Evolutionary conservation across 2,113 vertebrate species (phyloP).

Genomic region (Gila orcuttii): DNA sequence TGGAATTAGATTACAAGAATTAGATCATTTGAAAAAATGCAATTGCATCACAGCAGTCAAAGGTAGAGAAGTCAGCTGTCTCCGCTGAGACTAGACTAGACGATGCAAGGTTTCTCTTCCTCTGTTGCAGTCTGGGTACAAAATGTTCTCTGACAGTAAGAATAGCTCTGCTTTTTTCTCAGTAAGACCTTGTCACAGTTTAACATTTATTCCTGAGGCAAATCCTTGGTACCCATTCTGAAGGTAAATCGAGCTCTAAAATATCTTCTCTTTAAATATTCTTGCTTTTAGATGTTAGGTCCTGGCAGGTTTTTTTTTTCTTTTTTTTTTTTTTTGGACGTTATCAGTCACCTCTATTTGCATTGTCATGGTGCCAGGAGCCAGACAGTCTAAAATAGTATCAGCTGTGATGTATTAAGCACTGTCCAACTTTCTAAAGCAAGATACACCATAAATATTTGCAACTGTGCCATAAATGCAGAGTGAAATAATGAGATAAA

Average conservation of each 20-base stretch:
- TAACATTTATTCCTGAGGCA: background rate
- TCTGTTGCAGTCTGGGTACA: background rate
- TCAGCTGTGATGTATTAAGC: constrained; percentile 17
- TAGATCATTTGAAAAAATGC: background rate
- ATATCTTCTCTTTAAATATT: background rate
- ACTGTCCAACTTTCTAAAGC: background rate
- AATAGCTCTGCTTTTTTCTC: background rate
- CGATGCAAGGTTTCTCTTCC: background rate
- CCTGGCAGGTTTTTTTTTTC: background rate
- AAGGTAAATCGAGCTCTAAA: background rate
- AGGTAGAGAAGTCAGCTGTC: constrained; percentile 12
- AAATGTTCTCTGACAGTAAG: constrained; percentile 10
- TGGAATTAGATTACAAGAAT: constrained; percentile 23
- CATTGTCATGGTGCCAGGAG: background rate
- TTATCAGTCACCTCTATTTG: constrained; percentile 17
- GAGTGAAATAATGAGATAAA: background rate
- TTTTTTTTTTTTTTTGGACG: background rate
- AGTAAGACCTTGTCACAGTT: background rate
- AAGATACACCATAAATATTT: background rate
- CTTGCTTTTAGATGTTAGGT: background rate
- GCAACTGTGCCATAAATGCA: background rate
- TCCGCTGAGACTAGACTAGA: background rate
- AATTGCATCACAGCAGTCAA: background rate
- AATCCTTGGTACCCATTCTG: background rate
- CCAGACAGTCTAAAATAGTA: constrained; percentile 17